These are phyloP conservation scores for Ophioderma brevispina DNA, from an alignment of 35 echinoderm and acorn worm genomes.

Conservation along the genomic window DNA sequence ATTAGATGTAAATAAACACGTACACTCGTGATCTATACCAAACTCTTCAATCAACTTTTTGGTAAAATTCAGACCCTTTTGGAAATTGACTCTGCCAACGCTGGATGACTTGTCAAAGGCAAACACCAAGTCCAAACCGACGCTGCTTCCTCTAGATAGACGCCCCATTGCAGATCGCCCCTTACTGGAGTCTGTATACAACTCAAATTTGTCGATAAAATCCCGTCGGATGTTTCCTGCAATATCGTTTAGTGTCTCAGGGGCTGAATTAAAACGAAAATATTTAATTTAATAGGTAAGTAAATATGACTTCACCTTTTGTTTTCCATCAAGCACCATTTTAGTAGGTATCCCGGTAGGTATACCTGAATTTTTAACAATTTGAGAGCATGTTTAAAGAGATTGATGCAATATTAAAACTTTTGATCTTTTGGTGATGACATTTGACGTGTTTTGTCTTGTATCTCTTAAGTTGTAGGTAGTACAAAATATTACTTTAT, in stretches of 20 bases:
- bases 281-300: neutral
- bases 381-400: neutral
- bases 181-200: neutral
- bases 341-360: neutral
- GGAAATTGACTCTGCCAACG: conserved; percentile 19
- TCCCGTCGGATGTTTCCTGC: conserved; percentile 25
- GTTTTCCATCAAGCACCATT: neutral
- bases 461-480: no score
- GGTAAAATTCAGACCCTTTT: conserved; percentile 43
- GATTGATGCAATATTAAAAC: neutral
- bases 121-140: conserved; percentile 55
- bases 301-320: neutral
- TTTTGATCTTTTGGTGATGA: neutral
- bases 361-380: neutral
- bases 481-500: no score
- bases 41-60: conserved; percentile 33
- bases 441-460: neutral
- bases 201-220: conserved; percentile 47
- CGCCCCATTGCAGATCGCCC: conserved; percentile 13
- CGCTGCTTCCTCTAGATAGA: neutral
- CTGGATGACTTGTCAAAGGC: conserved; percentile 54
- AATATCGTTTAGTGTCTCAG: neutral
- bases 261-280: neutral
- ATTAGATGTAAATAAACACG: no score
- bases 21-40: conserved; percentile 19